Conservation (phyloP, 2,888 invertebrate genomes). For the Lymantria dispar region DNA sequence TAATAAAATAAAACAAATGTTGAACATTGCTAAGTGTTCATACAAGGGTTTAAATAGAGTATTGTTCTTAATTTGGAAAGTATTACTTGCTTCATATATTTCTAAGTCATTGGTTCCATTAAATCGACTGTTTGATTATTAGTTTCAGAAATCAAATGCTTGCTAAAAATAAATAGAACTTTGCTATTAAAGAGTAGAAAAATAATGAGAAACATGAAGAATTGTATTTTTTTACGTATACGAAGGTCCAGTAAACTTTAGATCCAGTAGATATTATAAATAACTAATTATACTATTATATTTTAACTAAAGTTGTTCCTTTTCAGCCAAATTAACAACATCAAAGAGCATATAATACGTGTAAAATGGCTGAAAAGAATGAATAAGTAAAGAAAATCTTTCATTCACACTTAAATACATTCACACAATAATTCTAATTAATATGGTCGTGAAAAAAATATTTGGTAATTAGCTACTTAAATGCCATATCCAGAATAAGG, state of each 20-base stretch:
- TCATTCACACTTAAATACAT: constrained; percentile 49
- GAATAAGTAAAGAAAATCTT: constrained; percentile 22
- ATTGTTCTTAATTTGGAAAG: too few species aligned
- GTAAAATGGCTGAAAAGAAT: constrained; percentile 65
- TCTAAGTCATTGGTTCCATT: too few species aligned
- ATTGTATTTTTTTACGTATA: too few species aligned
- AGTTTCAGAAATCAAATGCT: too few species aligned
- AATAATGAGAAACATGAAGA: too few species aligned
- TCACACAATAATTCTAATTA: constrained; percentile 27
- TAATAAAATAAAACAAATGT: too few species aligned
- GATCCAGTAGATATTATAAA: constrained; percentile 11
- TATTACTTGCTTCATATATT: too few species aligned
- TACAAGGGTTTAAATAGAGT: too few species aligned
- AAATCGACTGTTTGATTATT: too few species aligned
- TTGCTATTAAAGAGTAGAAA: too few species aligned
- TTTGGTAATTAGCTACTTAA: constrained; percentile 45
- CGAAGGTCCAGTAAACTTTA: background rate
- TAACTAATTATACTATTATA: constrained; percentile 34
- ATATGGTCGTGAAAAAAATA: constrained; percentile 14
- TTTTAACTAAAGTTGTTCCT: constrained; percentile 42
- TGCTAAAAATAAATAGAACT: too few species aligned
- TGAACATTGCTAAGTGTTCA: too few species aligned
- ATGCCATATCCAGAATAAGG: constrained; percentile 69
- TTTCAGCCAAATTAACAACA: constrained; percentile 61
- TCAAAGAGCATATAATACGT: constrained; percentile 10